Evolutionary conservation across 2,888 invertebrate species (phyloP).

Genomic region (Leptopilina syphax): DNA sequence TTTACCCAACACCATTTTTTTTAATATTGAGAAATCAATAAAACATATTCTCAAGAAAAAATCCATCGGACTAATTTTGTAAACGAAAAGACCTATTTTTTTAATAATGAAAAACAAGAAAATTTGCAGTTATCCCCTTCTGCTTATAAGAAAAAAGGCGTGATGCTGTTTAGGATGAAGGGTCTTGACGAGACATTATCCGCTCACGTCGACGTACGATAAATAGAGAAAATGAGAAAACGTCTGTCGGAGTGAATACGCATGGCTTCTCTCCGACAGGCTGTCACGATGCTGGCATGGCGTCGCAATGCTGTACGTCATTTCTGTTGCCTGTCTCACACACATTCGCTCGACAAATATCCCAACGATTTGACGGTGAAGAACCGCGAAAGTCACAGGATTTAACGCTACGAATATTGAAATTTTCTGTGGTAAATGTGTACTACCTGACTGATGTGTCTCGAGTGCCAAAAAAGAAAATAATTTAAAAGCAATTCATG

Average conservation of each 20-base stretch:
- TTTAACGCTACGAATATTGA: conserved; percentile 17
- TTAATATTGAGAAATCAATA: too few relatives aligned
- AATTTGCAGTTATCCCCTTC: conserved; percentile 3
- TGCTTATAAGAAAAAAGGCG: neutral
- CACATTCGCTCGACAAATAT: conserved; percentile 41
- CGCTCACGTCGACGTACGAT: conserved; percentile 57
- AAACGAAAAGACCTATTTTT: too few relatives aligned
- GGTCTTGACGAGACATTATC: conserved; percentile 54
- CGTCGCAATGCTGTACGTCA: conserved; percentile 56
- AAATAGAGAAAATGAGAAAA: conserved; percentile 62
- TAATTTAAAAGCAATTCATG: conserved; percentile 25
- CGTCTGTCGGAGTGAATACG: conserved; percentile 59
- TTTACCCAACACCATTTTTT: too few relatives aligned
- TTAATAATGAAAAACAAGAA: neutral
- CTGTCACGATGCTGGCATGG: conserved; percentile 48
- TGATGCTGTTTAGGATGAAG: neutral
- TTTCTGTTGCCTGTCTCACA: conserved; percentile 49
- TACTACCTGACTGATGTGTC: conserved; percentile 17
- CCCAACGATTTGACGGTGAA: conserved; percentile 15
- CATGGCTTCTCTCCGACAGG: conserved; percentile 55
- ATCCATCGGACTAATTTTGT: too few relatives aligned
- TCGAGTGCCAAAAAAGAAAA: too few relatives aligned
- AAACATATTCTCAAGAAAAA: too few relatives aligned
- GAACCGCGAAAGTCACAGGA: conserved; percentile 33
- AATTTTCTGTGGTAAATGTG: conserved; percentile 14